Base-by-base conservation (phyloP, 2,888 invertebrate species). In the Campopleginae sp. region DNA sequence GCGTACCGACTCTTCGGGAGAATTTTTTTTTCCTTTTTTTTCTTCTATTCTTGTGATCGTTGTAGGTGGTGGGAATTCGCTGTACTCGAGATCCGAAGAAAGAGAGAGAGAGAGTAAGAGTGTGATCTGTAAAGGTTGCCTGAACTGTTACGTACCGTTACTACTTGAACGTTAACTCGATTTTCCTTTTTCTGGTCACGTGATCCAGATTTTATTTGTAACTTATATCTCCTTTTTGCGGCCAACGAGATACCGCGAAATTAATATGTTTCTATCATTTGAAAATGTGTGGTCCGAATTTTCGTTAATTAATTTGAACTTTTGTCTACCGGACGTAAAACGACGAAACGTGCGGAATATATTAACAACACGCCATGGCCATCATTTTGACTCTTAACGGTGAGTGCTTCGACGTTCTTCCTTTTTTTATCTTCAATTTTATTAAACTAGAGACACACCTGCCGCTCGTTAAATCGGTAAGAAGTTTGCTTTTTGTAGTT, bases 401-500 rank as follows among this genome's bases (percentile, higher is more conserved):
- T 48, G 46, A 27, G n/a, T 46, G 70, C 70, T 71, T 23, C 42
- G 66, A 38, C 23, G 23, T 44, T 66, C 17, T 17, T 33, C 10
- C 51, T 27, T 51, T 51, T 71, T 31, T 72, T 61, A n/a, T 51
- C 42, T 31, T 71, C 12, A n/a, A 61, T 27, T 58, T 19, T 23
- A 23, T 58, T 33, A 58, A 74, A 58, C 72, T 58, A 74, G 33
- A 63, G n/a, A 71, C 31, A 54, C 74, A 74, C 74, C 74, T 74
- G 74, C 27, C 10, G 58, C 27, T 74, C 74, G 74, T 74, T 58
- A 74, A 61, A 58, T 74, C 42, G 54, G n/a, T 33, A 54, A 72
- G 19, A 58, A 54, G 27, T 58, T 58, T 58, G 58, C 14, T 5
- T 27, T 14, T 58, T 27, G 27, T 58, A 58, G 27, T 58, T 58